A percentile compares a stretch with the other conserved stretches of the same genome.
phyloP scores from a whole-genome alignment of 1,140 invertebrate species.

The Penaeus indicus region DNA sequence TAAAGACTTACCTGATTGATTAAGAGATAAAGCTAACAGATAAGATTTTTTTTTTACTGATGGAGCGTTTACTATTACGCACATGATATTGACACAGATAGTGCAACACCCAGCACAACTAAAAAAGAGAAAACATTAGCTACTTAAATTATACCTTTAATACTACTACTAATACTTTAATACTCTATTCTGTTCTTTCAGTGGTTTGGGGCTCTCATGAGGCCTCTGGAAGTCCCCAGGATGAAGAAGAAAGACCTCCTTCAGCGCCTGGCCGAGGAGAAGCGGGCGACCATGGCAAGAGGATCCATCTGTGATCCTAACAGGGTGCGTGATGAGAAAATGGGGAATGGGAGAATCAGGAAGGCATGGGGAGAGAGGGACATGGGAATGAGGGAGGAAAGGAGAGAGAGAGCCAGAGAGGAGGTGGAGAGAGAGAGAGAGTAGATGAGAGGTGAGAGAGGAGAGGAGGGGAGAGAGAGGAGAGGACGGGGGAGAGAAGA shows the following conservation, averaged over 20 bases:
- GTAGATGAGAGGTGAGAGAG: no score
- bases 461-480: no score
- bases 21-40: no score
- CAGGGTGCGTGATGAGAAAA: constrained; percentile 90
- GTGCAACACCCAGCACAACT: no score
- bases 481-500: no score
- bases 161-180: not conserved
- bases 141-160: no score
- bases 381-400: not conserved
- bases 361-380: constrained; percentile 2
- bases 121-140: no score
- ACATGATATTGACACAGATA: no score
- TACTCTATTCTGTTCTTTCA: constrained; percentile 66
- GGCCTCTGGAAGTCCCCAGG: constrained; percentile 84
- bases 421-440: not conserved
- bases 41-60: no score
- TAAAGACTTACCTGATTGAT: no score
- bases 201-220: constrained; percentile 93
- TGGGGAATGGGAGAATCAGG: constrained; percentile 81
- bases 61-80: no score
- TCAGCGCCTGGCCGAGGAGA: constrained; percentile 92
- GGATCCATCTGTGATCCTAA: constrained; percentile 86
- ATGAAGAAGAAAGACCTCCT: constrained; percentile 71
- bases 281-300: constrained; percentile 81
- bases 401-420: not conserved